Evolutionary conservation across 2,888 invertebrate genomes (phyloP), one percentile per base, ranked within the genome.

Genomic region (Drosophila meridionalis): DNA sequence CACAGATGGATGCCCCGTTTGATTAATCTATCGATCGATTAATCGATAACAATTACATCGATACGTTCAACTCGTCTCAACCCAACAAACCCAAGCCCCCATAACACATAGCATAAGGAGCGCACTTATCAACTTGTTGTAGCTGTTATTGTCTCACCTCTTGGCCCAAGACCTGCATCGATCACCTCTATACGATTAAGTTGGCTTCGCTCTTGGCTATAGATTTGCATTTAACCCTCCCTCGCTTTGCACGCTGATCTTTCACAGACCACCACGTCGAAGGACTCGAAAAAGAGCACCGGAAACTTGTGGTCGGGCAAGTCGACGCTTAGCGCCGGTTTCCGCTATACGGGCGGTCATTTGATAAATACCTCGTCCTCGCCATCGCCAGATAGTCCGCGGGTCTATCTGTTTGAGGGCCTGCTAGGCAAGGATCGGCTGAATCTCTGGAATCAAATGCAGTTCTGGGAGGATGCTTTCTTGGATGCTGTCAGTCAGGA

Each of bases 401-500:
- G 98, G 76, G 97, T 97, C 0, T 99, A 99, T 92, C 94, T 99
- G 9, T 99, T 98, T 92, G 98, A 99, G 94, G 98, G 98, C 90
- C 93, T 96, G 61, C 93, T 96, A 78, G 95, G 96, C 90, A 94
- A 93, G 71, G 93, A 93, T 82, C 89, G 98, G 80, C 96, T 97
- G 3, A 95, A 95, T 65, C 94, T 99, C 38, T 99, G 99, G 99
- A 99, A 99, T 93, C 98, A 99, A 94, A 98, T 98, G 97, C 98
- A 98, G 91, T 99, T 99, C 93, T 99, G 99, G 99, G 99, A 99
- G 93, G 99, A 99, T 92, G 97, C 98, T 0, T 99, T 99, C 92
- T 94, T 99, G 65, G 99, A 99, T 94, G 99, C 99, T 0, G 99
- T 99, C 2, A 95, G 95, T 8, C 99, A 99, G 93, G 99, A 99